These are phyloP conservation scores for Hippasteria phrygiana DNA, from an alignment of 53 echinoderm and acorn worm species.

Conservation along the genomic window DNA sequence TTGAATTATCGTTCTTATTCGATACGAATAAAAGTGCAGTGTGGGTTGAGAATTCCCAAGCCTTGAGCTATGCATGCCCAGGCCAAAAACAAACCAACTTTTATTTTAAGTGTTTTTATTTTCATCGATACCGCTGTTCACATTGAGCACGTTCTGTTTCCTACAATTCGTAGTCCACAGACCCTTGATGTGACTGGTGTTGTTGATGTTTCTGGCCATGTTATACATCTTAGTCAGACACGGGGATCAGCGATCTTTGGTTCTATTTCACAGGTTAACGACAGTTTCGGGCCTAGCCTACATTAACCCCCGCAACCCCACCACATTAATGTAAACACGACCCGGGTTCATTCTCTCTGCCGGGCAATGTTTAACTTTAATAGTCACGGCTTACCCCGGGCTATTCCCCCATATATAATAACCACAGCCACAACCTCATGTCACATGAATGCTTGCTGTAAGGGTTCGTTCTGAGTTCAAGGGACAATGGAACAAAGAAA, in stretches of 20 bases:
- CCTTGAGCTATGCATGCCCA: not conserved
- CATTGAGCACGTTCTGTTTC: no score
- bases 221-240: not conserved
- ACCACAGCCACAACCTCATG: no score
- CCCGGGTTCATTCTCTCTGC: not conserved
- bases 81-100: not conserved
- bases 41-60: not conserved
- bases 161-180: no score
- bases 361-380: not conserved
- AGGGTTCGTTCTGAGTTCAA: not conserved
- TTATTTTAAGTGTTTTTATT: not conserved
- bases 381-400: not conserved
- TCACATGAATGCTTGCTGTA: not conserved
- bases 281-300: not conserved
- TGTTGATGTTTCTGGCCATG: no score
- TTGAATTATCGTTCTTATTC: no score
- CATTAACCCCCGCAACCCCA: constrained; percentile 20
- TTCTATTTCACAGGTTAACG: constrained; percentile 17
- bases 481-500: not conserved
- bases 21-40: not conserved
- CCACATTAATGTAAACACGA: constrained; percentile 49
- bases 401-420: not conserved
- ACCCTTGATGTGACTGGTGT: no score
- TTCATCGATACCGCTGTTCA: not conserved
- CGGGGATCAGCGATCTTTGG: not conserved